Percentiles rank a stretch among this genome's conserved stretches.
phyloP scores from a whole-genome alignment of 2,797 vertebrate species.

The Rhinogobio ventralis region DNA sequence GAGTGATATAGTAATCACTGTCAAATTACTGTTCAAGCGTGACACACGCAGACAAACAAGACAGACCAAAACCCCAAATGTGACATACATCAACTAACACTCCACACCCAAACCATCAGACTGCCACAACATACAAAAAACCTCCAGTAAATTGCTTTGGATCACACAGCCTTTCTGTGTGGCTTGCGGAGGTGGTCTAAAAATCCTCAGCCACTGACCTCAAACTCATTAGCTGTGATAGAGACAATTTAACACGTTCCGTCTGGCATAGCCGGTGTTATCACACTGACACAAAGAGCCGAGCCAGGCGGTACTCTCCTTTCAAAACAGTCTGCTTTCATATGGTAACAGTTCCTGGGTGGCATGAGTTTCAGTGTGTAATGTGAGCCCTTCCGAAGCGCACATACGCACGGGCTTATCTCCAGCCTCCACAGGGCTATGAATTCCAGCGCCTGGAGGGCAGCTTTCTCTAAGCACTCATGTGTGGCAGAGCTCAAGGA shows the following conservation, averaged over 20 bases:
- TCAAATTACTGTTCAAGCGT: slow-evolving; percentile 5
- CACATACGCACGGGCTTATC: slow-evolving; percentile 52
- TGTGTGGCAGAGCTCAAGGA: slow-evolving; percentile 65
- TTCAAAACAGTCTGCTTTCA: slow-evolving; percentile 70
- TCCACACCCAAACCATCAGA: background rate
- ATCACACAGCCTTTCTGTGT: slow-evolving; percentile 17
- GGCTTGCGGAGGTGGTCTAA: slow-evolving; percentile 50
- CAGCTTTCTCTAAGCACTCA: slow-evolving; percentile 64
- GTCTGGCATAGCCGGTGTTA: slow-evolving; percentile 69
- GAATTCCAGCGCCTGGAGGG: slow-evolving; percentile 72
- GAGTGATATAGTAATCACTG: slow-evolving; percentile 2
- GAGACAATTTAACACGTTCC: slow-evolving; percentile 74
- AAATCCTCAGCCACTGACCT: slow-evolving; percentile 72
- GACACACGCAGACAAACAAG: background rate
- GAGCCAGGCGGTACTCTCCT: slow-evolving; percentile 51
- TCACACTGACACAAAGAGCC: slow-evolving; percentile 45
- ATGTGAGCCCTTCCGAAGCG: slow-evolving; percentile 61
- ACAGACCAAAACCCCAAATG: slow-evolving; percentile 8
- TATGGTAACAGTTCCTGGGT: slow-evolving; percentile 76
- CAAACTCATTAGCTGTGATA: slow-evolving; percentile 79
- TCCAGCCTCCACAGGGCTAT: slow-evolving; percentile 67
- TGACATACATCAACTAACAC: background rate
- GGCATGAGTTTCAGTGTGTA: slow-evolving; percentile 70
- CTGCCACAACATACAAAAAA: slow-evolving; percentile 5
- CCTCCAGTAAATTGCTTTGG: slow-evolving; percentile 4